Evolutionary conservation across 2,113 vertebrate species (phyloP), one percentile per base, ranked within the genome.

Genomic region (Daphoenositta chrysoptera): DNA sequence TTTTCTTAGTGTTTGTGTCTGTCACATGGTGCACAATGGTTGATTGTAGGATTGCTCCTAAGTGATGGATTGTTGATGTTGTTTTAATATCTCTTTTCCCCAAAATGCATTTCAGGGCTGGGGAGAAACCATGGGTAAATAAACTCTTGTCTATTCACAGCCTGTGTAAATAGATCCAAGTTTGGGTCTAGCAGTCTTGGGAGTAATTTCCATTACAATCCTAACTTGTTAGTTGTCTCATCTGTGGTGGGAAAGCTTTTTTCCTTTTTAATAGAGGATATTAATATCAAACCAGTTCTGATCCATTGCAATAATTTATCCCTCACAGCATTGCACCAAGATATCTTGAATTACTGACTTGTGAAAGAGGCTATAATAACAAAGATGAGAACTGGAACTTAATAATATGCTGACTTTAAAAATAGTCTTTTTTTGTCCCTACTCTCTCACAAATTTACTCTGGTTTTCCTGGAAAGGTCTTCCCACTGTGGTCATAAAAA

Each of bases 21-120:
- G 83, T 93, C 88, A 81, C 83, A 33, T 42, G 79, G 80, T 51
- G 45, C 64, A 95, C 93, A 95, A 92, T 92, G 76, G 35, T 11
- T 75, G 85, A 94, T 96, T 96, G 96, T 95, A 48, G 65, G 23
- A 26, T 63, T 79, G 53, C 53, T 94, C 2, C 0, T 45, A 51
- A 94, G 37, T 68, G 15, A 53, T 40, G 77, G 78, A 21, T 89
- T 95, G 69, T 76, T 95, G 87, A 47, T 80, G 70, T 54, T 81
- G 17, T 10, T 91, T 92, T 95, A 66, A 42, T 79, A 6, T 56
- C 27, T 37, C 33, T 53, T 60, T 22, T 7, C 13, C 54, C 50
- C 9, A 10, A 73, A 84, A 56, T 87, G 35, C 48, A 47, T 75
- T 81, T 96, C 65, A 72, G 83, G 58, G 24, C 76, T 19, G 60